Percentiles rank a stretch among this genome's conserved stretches.
Conservation (phyloP, 2,888 invertebrate genomes). For the Scaptomyza caliginosa region DNA sequence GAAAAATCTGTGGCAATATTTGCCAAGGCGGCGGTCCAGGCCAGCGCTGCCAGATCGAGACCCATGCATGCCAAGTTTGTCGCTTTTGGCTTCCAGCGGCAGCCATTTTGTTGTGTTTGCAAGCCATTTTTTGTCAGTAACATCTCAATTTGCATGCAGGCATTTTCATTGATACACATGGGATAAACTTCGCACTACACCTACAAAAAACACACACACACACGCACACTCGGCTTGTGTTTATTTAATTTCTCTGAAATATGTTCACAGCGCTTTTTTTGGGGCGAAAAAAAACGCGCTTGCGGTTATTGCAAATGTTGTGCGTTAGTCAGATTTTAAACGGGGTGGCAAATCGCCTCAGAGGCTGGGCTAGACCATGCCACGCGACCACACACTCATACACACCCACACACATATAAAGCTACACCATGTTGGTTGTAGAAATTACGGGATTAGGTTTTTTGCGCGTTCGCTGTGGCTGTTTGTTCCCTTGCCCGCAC, state of each 20-base stretch:
- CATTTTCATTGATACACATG: slow-evolving; percentile 59
- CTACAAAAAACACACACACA: not conserved
- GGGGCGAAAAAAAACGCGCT: slow-evolving; percentile 62
- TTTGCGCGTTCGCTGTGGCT: slow-evolving; percentile 49
- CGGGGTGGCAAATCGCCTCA: slow-evolving; percentile 25
- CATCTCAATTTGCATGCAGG: slow-evolving; percentile 47
- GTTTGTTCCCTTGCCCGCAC: not conserved
- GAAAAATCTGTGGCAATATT: slow-evolving; percentile 78
- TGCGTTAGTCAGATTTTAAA: slow-evolving; percentile 78
- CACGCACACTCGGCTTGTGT: slow-evolving; percentile 42
- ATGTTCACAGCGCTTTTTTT: slow-evolving; percentile 61
- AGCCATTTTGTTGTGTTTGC: slow-evolving; percentile 71
- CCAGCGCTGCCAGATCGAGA: slow-evolving; percentile 12
- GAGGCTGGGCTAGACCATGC: slow-evolving; percentile 1
- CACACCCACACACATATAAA: slow-evolving; percentile 1
- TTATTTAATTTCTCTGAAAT: slow-evolving; percentile 78
- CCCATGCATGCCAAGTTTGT: slow-evolving; percentile 70
- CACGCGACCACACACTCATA: slow-evolving; percentile 24
- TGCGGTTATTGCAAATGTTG: slow-evolving; percentile 72
- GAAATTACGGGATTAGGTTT: slow-evolving; percentile 80
- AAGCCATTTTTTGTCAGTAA: slow-evolving; percentile 42
- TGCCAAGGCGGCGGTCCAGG: slow-evolving; percentile 41
- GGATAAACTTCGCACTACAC: slow-evolving; percentile 2
- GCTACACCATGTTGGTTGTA: slow-evolving; percentile 65
- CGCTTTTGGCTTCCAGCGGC: slow-evolving; percentile 49